Evolutionary conservation across 2,113 vertebrate genomes (phyloP).

Genomic region (Actenoides lindsayi): DNA sequence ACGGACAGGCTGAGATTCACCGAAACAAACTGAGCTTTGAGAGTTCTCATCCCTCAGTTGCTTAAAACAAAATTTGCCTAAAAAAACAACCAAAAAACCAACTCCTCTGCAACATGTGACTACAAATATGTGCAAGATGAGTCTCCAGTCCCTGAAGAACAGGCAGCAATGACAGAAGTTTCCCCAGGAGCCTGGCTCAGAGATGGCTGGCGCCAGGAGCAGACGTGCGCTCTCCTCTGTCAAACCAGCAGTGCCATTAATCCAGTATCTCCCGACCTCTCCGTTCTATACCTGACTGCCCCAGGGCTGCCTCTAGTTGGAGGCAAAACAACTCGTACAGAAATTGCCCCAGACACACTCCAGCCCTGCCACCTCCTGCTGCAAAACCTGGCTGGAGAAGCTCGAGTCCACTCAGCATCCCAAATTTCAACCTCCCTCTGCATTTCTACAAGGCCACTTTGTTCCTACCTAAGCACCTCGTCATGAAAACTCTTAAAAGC

Average conservation of each 20-base stretch:
- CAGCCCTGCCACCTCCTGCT: background rate
- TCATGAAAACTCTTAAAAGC: constrained; percentile 14
- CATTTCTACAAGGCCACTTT: background rate
- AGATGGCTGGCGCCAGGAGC: fast-evolving
- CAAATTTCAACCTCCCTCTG: background rate
- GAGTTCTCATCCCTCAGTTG: constrained; percentile 69
- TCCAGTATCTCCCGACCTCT: background rate
- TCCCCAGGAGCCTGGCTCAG: background rate
- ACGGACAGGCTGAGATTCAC: constrained; percentile 75
- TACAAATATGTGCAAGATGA: background rate
- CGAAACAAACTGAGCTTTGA: constrained; percentile 80
- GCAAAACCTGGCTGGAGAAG: background rate
- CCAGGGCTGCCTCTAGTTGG: fast-evolving
- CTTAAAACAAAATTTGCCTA: constrained; percentile 66
- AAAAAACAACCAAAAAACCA: background rate
- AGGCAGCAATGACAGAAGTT: background rate
- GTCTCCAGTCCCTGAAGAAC: background rate
- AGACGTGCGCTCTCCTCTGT: background rate
- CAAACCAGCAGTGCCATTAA: background rate
- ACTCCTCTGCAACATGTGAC: constrained; percentile 71
- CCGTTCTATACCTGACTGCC: fast-evolving
- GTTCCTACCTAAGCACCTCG: background rate
- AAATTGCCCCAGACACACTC: background rate
- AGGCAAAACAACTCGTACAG: background rate
- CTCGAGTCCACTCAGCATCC: background rate